These are phyloP conservation scores for Thysanoteuthis rhombus DNA, from an alignment of 2,888 invertebrate species.

Conservation along the genomic window DNA sequence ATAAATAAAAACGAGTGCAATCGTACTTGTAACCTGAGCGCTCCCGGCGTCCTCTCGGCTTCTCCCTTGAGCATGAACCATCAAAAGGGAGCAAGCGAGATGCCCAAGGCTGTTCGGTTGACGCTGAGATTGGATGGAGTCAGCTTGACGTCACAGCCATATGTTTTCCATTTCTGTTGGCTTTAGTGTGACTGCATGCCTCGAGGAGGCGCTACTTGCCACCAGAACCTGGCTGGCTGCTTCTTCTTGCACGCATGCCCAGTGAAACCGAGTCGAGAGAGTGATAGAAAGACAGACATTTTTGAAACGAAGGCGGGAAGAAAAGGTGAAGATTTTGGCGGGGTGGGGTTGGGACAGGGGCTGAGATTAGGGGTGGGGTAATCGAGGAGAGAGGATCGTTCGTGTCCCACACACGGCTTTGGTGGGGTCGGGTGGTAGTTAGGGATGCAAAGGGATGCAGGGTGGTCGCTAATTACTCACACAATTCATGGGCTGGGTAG, in stretches of 20 bases:
- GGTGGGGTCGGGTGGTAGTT: neutral
- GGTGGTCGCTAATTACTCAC: slow-evolving; percentile 12
- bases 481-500: slow-evolving; percentile 12
- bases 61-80: neutral
- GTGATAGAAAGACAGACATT: neutral
- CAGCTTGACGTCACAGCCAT: slow-evolving; percentile 22
- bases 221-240: neutral
- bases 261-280: neutral
- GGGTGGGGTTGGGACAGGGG: neutral
- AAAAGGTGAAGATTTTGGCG: neutral
- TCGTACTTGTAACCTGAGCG: neutral
- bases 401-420: neutral
- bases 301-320: neutral
- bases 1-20: neutral
- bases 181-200: slow-evolving; percentile 23
- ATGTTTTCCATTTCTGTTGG: slow-evolving; percentile 23
- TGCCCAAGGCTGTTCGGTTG: neutral
- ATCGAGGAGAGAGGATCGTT: neutral
- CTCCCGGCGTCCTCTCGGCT: neutral
- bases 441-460: neutral
- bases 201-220: slow-evolving; percentile 15
- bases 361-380: too few species aligned
- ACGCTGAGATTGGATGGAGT: slow-evolving; percentile 26
- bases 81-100: neutral
- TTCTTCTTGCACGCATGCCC: neutral